Conservation (phyloP, 1,140 invertebrate species). For the Drosophila sproati region DNA sequence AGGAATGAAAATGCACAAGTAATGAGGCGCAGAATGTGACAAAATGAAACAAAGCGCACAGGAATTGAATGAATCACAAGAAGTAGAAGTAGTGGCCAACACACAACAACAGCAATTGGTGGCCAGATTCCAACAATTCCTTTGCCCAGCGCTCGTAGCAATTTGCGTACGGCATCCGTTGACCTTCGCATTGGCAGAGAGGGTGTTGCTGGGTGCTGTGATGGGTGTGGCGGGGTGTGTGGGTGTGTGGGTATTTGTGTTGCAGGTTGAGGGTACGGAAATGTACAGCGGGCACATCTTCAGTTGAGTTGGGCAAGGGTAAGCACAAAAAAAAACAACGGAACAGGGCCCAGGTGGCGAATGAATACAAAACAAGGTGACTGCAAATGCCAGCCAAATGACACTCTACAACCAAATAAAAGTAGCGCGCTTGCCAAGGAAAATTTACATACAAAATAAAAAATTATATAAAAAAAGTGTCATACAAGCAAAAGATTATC, state of each 20-base stretch:
- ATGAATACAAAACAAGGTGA: constrained; percentile 42
- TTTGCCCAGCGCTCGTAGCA: constrained; percentile 24
- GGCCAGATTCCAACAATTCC: constrained; percentile 15
- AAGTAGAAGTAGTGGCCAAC: background rate
- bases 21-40: constrained; percentile 64
- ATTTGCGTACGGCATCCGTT: constrained; percentile 49
- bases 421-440: background rate
- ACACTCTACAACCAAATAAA: constrained; percentile 32
- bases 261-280: constrained; percentile 21
- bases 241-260: background rate
- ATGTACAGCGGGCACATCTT: constrained; percentile 43
- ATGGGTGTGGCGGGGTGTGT: background rate
- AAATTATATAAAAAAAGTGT: background rate
- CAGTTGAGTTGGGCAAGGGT: constrained; percentile 38
- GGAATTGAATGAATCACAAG: constrained; percentile 6
- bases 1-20: constrained; percentile 40
- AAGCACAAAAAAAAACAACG: constrained; percentile 20
- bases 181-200: constrained; percentile 15
- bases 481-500: background rate
- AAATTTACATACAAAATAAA: too few relatives aligned
- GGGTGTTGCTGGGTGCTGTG: too few relatives aligned
- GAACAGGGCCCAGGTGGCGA: constrained; percentile 39
- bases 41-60: constrained; percentile 31
- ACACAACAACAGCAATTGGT: constrained; percentile 5
- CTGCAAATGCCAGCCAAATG: constrained; percentile 12